phyloP scores from a whole-genome alignment of 1,140 invertebrate species.

The Hylaeus anthracinus region DNA sequence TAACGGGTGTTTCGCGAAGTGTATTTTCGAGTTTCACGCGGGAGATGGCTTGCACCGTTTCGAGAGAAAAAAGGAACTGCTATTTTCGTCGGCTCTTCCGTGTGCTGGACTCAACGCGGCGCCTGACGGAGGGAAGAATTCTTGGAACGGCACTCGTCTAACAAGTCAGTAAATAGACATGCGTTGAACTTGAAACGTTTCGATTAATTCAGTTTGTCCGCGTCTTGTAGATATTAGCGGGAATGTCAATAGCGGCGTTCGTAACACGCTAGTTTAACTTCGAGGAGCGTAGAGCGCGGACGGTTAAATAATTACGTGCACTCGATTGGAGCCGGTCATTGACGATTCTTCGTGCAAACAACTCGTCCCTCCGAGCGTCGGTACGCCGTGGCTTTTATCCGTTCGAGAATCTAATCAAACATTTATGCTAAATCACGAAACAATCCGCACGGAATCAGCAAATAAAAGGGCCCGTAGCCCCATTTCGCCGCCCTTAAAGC shows the following conservation, averaged over 20 bases:
- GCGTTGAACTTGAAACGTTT: constrained; percentile 26
- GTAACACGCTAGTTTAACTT: neutral
- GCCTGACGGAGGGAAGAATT: neutral
- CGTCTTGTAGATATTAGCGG: neutral
- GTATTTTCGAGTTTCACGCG: too few species aligned
- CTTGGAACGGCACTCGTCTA: too few species aligned
- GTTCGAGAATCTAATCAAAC: constrained; percentile 80
- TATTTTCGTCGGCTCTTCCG: neutral
- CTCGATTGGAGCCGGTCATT: constrained; percentile 65
- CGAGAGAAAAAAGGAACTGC: too few species aligned
- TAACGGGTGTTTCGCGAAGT: too few species aligned
- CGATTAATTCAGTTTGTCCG: constrained; percentile 30
- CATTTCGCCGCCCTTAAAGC: constrained; percentile 76
- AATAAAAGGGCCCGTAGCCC: constrained; percentile 78
- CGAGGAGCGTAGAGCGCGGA: constrained; percentile 28
- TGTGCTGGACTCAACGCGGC: too few species aligned
- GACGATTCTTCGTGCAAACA: constrained; percentile 66
- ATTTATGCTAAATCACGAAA: constrained; percentile 83
- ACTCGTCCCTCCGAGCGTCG: constrained; percentile 5
- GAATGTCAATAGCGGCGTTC: constrained; percentile 16
- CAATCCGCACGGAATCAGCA: constrained; percentile 81
- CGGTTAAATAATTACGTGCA: constrained; percentile 71
- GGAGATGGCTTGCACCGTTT: too few species aligned
- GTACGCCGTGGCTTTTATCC: constrained; percentile 43
- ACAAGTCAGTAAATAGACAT: neutral